Base-by-base conservation (phyloP, 2,113 vertebrate species). In the Probosciger aterrimus region DNA sequence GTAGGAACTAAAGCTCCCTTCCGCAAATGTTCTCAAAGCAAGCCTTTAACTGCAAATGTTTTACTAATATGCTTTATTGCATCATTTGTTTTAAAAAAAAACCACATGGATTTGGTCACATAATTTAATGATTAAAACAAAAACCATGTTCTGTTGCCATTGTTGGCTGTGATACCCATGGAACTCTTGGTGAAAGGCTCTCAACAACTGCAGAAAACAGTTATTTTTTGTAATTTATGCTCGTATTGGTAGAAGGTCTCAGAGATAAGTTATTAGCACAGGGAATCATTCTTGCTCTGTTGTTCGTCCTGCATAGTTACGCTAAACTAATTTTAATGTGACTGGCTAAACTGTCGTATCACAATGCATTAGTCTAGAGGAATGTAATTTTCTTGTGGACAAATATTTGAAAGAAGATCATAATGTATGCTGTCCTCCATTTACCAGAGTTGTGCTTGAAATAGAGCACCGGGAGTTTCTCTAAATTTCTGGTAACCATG, bases 401-500 rank as follows among this genome's bases (percentile, higher is more conserved):
- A 77, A 86, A 83, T 90, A 85, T 27, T 90, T 96, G 74, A 53
- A 69, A 47, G 88, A 86, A 77, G n/a, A 73, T 74, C 70, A 11
- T 86, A 57, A 81, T 70, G 10, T 43, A 9, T 74, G 50, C 80
- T 71, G 20, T 44, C 62, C 47, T 88, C 62, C 57, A 46, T 80
- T 63, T 33, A 17, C 27, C 33, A 63, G 80, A 85, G 50, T 57
- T 84, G 52, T 84, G 57, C 86, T 92, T 88, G 95, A 97, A 97
- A 97, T 76, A 96, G 96, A 97, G 83, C 83, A 74, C 84, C 59
- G 80, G 91, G 96, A 97, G 70, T 97, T 97, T 97, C 95, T 97
- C 90, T 95, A 86, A 88, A 96, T 97, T 98, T 96, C 94, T 89
- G 77, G 97, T 97, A 96, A 96, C 98, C 97, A 97, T 97, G 97